Evolutionary conservation across 2,888 invertebrate genomes (phyloP), one percentile per base, ranked within the genome.

Genomic region (Hedya salicella): DNA sequence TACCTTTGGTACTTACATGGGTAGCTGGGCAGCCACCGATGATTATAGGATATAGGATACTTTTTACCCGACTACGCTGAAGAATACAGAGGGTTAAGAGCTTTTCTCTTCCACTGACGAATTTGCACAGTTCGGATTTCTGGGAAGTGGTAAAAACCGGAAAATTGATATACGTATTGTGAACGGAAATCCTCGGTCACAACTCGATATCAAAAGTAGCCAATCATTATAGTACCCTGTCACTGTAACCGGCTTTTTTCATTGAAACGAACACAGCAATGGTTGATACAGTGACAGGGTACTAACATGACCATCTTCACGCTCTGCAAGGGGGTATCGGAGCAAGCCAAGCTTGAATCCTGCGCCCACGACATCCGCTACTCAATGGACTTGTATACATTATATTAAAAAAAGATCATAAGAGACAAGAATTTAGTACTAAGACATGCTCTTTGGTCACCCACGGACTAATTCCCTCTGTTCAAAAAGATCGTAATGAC

Each of bases 311-410:
- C 25, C 3, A 25, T 25, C 25, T 25, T 6, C 25, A 0, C 25
- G 25, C 6, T 25, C 25, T n/a, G n/a, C n/a, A n/a, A 25, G 39
- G 53, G 59, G 69, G 50, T 62, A 25, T 39, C 16, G 59, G 36
- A 68, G 54, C 52, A 67, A 71, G 52, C 70, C 59, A 70, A 71
- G 72, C 75, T 69, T 71, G 69, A 74, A 71, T 75, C 75, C 75
- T 69, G 69, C 60, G 70, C 71, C 70, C 69, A 71, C 71, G 68
- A 70, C 68, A 57, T 66, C 66, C 66, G 60, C n/a, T 48, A 40
- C 14, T 21, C 42, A 64, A 48, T 48, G 21, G 9, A 16, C 14
- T 13, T 5, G 14, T 36, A 8, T 36, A 25, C 36, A 4, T 1
- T 3, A 6, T 16, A n/a, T 6, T 6, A 49, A 39, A 4, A 54